A percentile compares a stretch with the other conserved stretches of the same genome.
Evolutionary conservation across 1,140 invertebrate genomes (phyloP).

Genomic region (Papilio glaucus): DNA sequence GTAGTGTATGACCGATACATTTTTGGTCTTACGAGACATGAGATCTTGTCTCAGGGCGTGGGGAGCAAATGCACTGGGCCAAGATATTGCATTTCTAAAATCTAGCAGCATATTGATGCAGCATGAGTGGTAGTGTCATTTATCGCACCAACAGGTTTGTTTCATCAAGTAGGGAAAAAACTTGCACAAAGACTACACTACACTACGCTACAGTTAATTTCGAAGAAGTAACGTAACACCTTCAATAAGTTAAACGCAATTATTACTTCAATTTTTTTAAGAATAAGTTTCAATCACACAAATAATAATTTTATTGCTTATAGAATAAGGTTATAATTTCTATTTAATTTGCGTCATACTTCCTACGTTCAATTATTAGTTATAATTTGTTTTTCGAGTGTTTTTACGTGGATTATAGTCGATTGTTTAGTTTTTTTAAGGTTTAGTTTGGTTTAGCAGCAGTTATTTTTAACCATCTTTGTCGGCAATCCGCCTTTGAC

Average conservation of each 20-base stretch:
- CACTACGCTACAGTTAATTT: too few relatives aligned
- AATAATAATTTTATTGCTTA: conserved; percentile 26
- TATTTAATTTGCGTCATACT: conserved; percentile 57
- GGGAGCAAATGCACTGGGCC: too few relatives aligned
- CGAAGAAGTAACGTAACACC: too few relatives aligned
- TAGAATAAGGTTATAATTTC: conserved; percentile 38
- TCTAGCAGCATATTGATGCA: too few relatives aligned
- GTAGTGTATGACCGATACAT: not conserved
- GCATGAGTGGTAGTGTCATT: too few relatives aligned
- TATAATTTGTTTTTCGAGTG: conserved; percentile 50
- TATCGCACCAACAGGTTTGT: too few relatives aligned
- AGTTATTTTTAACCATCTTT: conserved; percentile 44
- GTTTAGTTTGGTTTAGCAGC: conserved; percentile 37
- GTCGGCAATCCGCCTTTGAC: conserved; percentile 70
- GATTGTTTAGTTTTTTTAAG: conserved; percentile 45
- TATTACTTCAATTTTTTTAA: too few relatives aligned
- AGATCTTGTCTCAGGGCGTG: not conserved
- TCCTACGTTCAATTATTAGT: conserved; percentile 78
- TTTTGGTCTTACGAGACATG: not conserved
- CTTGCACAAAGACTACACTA: too few relatives aligned
- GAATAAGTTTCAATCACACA: not conserved
- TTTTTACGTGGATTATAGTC: conserved; percentile 62
- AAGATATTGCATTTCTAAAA: too few relatives aligned
- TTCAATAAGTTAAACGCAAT: too few relatives aligned
- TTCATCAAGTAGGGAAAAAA: too few relatives aligned